A percentile compares a stretch with the other conserved stretches of the same genome.
phyloP scores from a whole-genome alignment of 1,140 invertebrate species.

The Trachymyrmex septentrionalis region DNA sequence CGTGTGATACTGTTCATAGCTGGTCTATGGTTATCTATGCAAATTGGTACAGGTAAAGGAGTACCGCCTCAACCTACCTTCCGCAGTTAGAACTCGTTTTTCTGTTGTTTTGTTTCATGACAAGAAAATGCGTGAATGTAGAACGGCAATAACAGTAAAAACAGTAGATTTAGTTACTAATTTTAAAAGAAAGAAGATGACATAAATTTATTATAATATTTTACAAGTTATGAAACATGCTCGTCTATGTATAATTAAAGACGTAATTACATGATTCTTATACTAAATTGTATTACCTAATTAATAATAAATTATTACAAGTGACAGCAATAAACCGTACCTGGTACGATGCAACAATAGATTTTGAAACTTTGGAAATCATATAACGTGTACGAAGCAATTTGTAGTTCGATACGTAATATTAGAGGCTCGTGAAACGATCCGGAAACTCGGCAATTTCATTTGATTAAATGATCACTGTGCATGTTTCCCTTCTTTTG shows the following conservation, averaged over 20 bases:
- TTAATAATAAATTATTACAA: conserved; percentile 5
- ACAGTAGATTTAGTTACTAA: neutral
- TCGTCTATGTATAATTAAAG: neutral
- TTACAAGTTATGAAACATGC: neutral
- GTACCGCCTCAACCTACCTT: conserved; percentile 29
- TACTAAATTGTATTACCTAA: neutral
- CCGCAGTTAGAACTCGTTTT: conserved; percentile 24
- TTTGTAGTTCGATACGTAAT: conserved; percentile 59
- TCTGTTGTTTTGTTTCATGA: neutral
- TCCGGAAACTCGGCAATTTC: conserved; percentile 19
- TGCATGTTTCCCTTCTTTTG: conserved; percentile 12
- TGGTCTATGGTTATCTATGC: conserved; percentile 74
- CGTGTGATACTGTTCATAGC: conserved; percentile 50
- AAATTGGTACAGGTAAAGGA: conserved; percentile 72
- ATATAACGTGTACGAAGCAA: conserved; percentile 33
- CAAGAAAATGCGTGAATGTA: conserved; percentile 23
- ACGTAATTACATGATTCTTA: neutral
- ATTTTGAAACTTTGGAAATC: conserved; percentile 43
- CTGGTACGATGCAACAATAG: conserved; percentile 31
- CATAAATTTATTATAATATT: conserved; percentile 13
- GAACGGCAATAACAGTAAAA: conserved; percentile 7
- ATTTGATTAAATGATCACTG: conserved; percentile 54
- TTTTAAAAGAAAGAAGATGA: neutral
- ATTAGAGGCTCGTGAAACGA: conserved; percentile 55
- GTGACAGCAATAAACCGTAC: conserved; percentile 3